Percentiles rank a stretch among this genome's conserved stretches.
Conservation (phyloP, 2,888 invertebrate genomes). For the Hydrotaea diabolus region DNA sequence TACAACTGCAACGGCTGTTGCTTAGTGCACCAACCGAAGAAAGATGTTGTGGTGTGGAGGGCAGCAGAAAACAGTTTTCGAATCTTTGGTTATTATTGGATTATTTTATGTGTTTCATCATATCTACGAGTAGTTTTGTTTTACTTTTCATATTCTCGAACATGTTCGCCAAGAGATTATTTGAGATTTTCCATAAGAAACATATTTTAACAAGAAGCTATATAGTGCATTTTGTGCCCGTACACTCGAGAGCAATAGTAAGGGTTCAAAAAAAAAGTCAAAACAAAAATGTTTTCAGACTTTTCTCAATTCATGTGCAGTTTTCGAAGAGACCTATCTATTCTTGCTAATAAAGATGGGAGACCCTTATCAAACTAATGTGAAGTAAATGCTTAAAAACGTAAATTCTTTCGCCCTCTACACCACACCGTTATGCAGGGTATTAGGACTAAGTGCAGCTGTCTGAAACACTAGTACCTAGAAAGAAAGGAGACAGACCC, state of each 20-base stretch:
- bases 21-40: neutral
- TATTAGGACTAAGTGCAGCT: no score
- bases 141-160: neutral
- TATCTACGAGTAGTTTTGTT: slow-evolving; percentile 4
- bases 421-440: no score
- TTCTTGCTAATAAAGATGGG: no score
- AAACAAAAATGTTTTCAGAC: no score
- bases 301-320: no score
- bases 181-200: neutral
- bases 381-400: no score
- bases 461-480: no score
- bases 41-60: neutral
- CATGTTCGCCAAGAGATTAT: slow-evolving; percentile 8
- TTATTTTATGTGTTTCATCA: slow-evolving; percentile 17
- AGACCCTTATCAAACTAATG: no score
- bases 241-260: neutral
- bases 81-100: slow-evolving; percentile 22
- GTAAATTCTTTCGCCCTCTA: no score
- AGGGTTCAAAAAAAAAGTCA: neutral
- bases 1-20: neutral
- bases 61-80: neutral
- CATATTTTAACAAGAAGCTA: neutral
- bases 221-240: neutral
- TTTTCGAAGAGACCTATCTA: no score
- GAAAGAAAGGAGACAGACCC: no score